Evolutionary conservation across 2,797 vertebrate species (phyloP).

Genomic region (Sebastes cheni): DNA sequence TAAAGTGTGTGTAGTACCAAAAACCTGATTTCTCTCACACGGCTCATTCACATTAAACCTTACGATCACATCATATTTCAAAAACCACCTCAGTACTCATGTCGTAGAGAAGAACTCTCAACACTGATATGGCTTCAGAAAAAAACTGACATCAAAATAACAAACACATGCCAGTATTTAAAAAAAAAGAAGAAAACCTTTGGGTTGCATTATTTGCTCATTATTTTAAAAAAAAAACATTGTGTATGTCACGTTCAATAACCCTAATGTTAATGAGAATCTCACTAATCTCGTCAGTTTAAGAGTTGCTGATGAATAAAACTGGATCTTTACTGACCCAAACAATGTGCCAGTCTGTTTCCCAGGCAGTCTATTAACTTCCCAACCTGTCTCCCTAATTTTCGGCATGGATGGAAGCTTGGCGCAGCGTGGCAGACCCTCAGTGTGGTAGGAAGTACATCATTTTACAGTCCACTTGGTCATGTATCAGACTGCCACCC

Average conservation of each 20-base stretch:
- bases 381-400: neutral
- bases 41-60: conserved; percentile 23
- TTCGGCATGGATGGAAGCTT: neutral
- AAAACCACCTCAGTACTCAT: conserved; percentile 8
- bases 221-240: conserved; percentile 28
- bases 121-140: conserved; percentile 62
- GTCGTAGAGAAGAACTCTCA: conserved; percentile 13
- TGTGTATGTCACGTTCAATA: neutral
- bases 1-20: neutral
- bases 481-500: neutral
- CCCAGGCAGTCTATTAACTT: neutral
- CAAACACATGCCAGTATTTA: neutral
- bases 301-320: neutral
- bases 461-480: neutral
- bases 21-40: conserved; percentile 30
- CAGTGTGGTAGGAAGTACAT: neutral
- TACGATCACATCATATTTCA: neutral
- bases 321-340: neutral
- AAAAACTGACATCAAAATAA: conserved; percentile 34
- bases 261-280: neutral
- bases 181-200: conserved; percentile 34
- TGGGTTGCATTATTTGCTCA: conserved; percentile 43
- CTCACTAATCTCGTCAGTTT: neutral
- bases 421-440: neutral
- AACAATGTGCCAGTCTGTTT: neutral